A percentile compares a stretch with the other conserved stretches of the same genome.
These are phyloP conservation scores for Brachyhypopomus occidentalis DNA, from an alignment of 2,113 vertebrate genomes.

Conservation along the genomic window DNA sequence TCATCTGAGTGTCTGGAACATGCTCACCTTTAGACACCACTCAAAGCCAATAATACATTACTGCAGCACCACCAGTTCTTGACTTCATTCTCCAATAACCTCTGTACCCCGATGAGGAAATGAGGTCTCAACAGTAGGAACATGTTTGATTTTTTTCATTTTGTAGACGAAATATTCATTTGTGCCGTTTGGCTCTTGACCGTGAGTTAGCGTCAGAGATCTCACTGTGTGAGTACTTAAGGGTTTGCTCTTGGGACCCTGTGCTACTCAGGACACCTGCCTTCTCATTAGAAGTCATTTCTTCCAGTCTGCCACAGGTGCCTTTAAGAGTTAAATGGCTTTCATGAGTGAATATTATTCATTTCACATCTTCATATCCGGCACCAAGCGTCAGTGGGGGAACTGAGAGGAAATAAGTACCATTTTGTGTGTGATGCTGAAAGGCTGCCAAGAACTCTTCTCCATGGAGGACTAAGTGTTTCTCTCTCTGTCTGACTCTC, in stretches of 20 bases:
- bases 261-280: constrained; percentile 56
- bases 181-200: not conserved
- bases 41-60: constrained; percentile 9
- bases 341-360: constrained; percentile 54
- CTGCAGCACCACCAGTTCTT: not conserved
- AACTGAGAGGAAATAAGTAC: constrained; percentile 45
- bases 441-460: constrained; percentile 50
- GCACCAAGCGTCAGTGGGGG: constrained; percentile 19
- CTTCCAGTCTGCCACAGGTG: constrained; percentile 42
- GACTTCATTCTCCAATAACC: not conserved
- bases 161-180: not conserved
- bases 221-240: constrained; percentile 24
- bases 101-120: not conserved
- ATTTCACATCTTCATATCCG: constrained; percentile 49
- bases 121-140: not conserved
- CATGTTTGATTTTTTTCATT: not conserved
- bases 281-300: constrained; percentile 60
- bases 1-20: constrained; percentile 45
- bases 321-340: constrained; percentile 48
- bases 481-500: not conserved
- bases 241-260: not conserved
- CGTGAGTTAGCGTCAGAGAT: not conserved
- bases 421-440: constrained; percentile 40
- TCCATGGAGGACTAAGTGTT: constrained; percentile 41
- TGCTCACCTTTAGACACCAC: constrained; percentile 16